Conservation (phyloP, 2,888 invertebrate species). For the Phorcus lineatus region DNA sequence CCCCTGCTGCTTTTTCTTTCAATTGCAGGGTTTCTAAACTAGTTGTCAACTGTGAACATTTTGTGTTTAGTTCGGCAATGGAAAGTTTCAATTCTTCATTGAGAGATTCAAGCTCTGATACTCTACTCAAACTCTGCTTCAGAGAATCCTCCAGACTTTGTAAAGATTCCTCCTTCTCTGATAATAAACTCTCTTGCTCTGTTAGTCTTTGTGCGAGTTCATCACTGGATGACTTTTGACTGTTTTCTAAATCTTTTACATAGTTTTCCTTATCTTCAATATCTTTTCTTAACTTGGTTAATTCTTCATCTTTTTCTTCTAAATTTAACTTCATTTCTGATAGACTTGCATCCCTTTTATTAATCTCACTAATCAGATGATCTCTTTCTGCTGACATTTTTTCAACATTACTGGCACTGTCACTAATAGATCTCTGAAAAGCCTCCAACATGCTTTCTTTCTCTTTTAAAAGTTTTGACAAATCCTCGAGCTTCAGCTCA, state of each 20-base stretch:
- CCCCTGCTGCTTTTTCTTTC: background rate
- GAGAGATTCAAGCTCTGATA: conserved; percentile 28
- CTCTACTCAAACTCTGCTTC: conserved; percentile 16
- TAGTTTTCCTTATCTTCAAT: conserved; percentile 26
- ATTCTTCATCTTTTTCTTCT: conserved; percentile 25
- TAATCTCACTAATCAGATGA: conserved; percentile 23
- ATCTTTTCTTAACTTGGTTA: background rate
- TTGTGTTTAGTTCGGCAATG: conserved; percentile 25
- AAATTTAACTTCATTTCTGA: conserved; percentile 18
- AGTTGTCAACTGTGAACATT: conserved; percentile 23
- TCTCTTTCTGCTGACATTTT: background rate
- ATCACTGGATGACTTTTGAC: background rate
- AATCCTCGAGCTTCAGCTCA: conserved; percentile 45
- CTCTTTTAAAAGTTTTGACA: conserved; percentile 35
- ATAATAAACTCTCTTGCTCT: conserved; percentile 21
- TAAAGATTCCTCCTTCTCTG: conserved; percentile 27
- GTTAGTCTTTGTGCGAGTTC: background rate
- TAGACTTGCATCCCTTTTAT: conserved; percentile 22
- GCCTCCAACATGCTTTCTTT: conserved; percentile 35
- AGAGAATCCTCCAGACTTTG: conserved; percentile 27
- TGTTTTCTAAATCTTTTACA: conserved; percentile 26
- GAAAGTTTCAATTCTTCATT: conserved; percentile 30
- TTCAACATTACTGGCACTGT: background rate
- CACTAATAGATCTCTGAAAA: conserved; percentile 10
- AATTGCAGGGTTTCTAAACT: conserved; percentile 21